Base-by-base conservation (phyloP, 2,888 invertebrate genomes). In the Pocota personata region DNA sequence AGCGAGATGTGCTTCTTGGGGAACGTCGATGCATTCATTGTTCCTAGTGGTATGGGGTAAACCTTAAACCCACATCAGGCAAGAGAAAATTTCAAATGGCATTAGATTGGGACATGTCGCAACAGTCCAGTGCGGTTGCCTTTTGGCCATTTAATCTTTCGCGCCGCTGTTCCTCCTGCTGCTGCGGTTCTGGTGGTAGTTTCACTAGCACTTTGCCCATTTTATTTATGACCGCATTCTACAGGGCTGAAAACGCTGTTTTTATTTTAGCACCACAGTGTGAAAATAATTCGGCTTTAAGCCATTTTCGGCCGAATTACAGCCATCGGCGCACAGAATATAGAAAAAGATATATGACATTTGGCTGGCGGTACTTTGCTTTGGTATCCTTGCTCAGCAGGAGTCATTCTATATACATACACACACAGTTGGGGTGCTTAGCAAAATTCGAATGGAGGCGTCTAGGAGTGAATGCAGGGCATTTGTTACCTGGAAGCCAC, bases 161-260 rank as follows among this genome's bases (percentile, higher is more conserved):
- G 48, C 32, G 21, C 60, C 10, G n/a, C 24, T 43, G 35, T 5
- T 32, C 10, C 57, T 37, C 14, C 52, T 12, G 32, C 57, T 2
- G 46, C 40, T 21, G 32, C 27, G 66, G 32, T 43, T 57, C 27
- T 52, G 69, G 55, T 64, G 72, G 64, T 57, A 66, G 76, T 52
- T 62, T 27, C 46, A n/a, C n/a, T n/a, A 43, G 79, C 80, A 66
- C 64, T 67, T 67, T 60, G 82, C 7, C 66, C 48, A 55, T 67
- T 86, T 86, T 82, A 87, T 87, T 87, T 87, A 87, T 87, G 87
- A 82, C 87, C 82, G 77, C 82, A 82, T 87, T 82, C 86, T 72
- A 46, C 67, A 4, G 82, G 55, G 86, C 67, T 72, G 82, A 84
- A 78, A n/a, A 64, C 80, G 32, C 73, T 66, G 66, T 76, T 71